These are phyloP conservation scores for Ruditapes philippinarum DNA, from an alignment of 1,140 invertebrate genomes.

Conservation along the genomic window DNA sequence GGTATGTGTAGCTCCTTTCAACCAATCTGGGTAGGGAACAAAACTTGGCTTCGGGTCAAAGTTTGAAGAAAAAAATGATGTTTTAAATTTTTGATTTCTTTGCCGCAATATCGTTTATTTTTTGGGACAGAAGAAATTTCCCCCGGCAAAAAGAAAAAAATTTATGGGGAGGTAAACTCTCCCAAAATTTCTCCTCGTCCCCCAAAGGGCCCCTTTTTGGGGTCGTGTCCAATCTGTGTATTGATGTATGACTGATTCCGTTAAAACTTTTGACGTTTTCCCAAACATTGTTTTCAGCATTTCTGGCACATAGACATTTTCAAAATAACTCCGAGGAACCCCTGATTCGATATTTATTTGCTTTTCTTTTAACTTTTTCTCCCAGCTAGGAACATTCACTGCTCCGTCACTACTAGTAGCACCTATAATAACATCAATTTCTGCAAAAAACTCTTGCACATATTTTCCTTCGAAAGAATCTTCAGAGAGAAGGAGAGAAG, in stretches of 20 bases:
- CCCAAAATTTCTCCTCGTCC: not conserved
- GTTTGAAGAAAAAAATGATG: conserved; percentile 55
- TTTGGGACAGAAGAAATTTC: too few relatives aligned
- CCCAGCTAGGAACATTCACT: not conserved
- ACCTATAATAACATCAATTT: conserved; percentile 27
- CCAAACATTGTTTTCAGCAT: not conserved
- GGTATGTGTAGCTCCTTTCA: conserved; percentile 48
- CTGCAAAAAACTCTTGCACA: not conserved
- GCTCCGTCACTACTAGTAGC: conserved; percentile 20
- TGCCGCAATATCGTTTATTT: too few relatives aligned
- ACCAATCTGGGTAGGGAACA: not conserved
- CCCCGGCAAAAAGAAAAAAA: too few relatives aligned
- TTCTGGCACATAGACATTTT: not conserved
- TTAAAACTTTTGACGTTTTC: not conserved
- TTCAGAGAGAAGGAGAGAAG: not conserved
- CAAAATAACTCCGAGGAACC: not conserved
- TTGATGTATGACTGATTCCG: not conserved
- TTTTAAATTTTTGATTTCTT: too few relatives aligned
- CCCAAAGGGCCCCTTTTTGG: too few relatives aligned
- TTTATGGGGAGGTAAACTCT: too few relatives aligned
- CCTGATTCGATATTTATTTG: not conserved
- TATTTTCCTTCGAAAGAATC: not conserved
- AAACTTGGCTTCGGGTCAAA: conserved; percentile 54
- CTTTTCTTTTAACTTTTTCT: not conserved
- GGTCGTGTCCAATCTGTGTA: conserved; percentile 57